Evolutionary conservation across 2,888 invertebrate species (phyloP).

Genomic region (Dolichomitus sp.): DNA sequence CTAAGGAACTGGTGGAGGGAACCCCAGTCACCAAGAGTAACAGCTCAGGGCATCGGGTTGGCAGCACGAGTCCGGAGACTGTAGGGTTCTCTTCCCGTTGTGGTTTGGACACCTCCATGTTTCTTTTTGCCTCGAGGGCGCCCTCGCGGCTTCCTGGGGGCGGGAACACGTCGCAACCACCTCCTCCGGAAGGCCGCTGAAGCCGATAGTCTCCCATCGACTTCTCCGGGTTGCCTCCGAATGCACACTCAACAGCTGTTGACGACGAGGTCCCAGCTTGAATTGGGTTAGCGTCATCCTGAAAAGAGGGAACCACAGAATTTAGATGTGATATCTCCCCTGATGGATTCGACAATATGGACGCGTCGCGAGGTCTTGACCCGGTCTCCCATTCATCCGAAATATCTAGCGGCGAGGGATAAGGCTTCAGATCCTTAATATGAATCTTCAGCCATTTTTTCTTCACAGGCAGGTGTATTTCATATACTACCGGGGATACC

Average conservation of each 20-base stretch:
- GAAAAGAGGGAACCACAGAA: no score
- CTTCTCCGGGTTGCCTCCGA: neutral
- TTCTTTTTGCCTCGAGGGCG: neutral
- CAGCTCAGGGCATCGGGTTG: neutral
- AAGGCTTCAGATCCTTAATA: constrained; percentile 4
- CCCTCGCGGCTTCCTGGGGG: no score
- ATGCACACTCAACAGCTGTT: neutral
- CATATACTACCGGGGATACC: neutral
- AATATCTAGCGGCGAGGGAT: neutral
- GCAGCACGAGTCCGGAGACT: neutral
- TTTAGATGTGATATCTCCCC: no score
- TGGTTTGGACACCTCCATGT: neutral
- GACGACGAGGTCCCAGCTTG: neutral
- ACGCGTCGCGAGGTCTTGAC: no score
- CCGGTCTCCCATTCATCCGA: no score
- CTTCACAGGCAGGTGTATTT: neutral
- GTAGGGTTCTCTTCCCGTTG: neutral
- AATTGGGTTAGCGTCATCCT: neutral
- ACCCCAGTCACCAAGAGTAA: neutral
- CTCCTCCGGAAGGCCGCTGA: neutral
- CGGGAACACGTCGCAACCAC: no score
- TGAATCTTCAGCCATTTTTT: neutral
- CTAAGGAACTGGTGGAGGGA: neutral
- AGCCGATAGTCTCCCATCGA: neutral
- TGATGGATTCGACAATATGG: no score